Evolutionary conservation across 2,888 invertebrate species (phyloP).

Genomic region (Copidosoma aretas): DNA sequence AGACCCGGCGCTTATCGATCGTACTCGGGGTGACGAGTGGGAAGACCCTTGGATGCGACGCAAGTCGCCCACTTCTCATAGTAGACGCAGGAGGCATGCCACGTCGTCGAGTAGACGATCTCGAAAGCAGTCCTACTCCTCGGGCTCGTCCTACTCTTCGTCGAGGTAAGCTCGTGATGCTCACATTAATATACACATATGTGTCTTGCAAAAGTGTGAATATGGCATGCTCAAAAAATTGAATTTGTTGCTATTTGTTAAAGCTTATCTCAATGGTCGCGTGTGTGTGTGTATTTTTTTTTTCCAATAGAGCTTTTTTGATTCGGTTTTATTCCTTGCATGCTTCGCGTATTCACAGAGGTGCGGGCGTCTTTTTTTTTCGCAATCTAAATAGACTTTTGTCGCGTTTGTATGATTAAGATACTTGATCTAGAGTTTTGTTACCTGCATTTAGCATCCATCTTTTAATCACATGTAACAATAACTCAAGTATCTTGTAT

Average conservation of each 20-base stretch:
- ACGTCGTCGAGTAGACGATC: conserved; percentile 57
- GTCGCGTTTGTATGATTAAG: neutral
- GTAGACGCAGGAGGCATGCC: conserved; percentile 50
- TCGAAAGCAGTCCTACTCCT: conserved; percentile 72
- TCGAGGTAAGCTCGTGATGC: conserved; percentile 64
- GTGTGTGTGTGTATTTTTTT: too few relatives aligned
- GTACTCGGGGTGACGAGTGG: conserved; percentile 83
- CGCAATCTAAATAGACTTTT: neutral
- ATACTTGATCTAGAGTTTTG: too few relatives aligned
- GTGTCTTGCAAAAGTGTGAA: neutral
- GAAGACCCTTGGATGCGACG: conserved; percentile 93
- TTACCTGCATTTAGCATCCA: too few relatives aligned
- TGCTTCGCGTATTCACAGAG: neutral
- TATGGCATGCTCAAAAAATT: neutral
- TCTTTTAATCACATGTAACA: too few relatives aligned
- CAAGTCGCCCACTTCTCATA: conserved; percentile 66
- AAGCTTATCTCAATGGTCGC: too few relatives aligned
- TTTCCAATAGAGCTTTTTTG: conserved; percentile 8
- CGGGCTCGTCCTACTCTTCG: conserved; percentile 74
- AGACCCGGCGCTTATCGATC: conserved; percentile 54
- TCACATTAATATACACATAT: neutral
- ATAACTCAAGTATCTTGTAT: too few relatives aligned
- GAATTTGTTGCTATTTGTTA: neutral
- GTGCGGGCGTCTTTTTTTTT: neutral
- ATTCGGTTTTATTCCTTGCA: neutral